Base-by-base conservation (phyloP, 2,113 vertebrate genomes). In the Esox niger region DNA sequence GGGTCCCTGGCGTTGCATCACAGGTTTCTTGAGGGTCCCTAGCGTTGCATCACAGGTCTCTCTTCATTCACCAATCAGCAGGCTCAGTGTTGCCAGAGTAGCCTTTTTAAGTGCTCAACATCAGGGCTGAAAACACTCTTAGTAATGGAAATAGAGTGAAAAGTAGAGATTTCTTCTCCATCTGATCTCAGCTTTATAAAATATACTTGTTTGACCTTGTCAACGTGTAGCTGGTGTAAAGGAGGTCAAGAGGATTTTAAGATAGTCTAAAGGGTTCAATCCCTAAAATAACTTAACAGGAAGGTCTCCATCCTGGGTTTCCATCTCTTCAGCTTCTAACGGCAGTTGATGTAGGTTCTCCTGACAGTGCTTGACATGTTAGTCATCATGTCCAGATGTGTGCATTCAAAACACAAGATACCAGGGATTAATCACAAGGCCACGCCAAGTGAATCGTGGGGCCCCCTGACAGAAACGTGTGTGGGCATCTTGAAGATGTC, bases 341-440 rank as follows among this genome's bases (percentile, higher is more conserved):
- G 63, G 21, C 27, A 59, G 52, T 30, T 77, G 60, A 56, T 75
- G 33, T 29, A 62, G 57, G 56, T 35, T 74, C 30, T 35, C 15
- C 46, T 61, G 54, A 23, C 29, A 58, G 8, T 27, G 55, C 55
- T 66, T 52, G 66, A 71, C 70, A 15, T 61, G 56, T 78, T 74
- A 82, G 66, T 70, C 35, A 57, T 83, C 81, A 88, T 65, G 57
- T 6, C 26, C 70, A 54, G 75, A 75, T 84, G 82, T 73, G 58
- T 75, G 72, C 52, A 27, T 52, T 70, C 59, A 59, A 5, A 30
- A 32, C 30, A 58, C 20, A 8, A 20, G 26, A 31, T 30, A 38
- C 33, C 49, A 84, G 84, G 82, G 86, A 84, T 87, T 84, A 85
- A 84, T 83, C 83, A 85, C 84, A 71, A 88, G 79, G 78, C 69